Conservation (phyloP, 1,140 invertebrate genomes). For the Leptoteleia sp. region DNA sequence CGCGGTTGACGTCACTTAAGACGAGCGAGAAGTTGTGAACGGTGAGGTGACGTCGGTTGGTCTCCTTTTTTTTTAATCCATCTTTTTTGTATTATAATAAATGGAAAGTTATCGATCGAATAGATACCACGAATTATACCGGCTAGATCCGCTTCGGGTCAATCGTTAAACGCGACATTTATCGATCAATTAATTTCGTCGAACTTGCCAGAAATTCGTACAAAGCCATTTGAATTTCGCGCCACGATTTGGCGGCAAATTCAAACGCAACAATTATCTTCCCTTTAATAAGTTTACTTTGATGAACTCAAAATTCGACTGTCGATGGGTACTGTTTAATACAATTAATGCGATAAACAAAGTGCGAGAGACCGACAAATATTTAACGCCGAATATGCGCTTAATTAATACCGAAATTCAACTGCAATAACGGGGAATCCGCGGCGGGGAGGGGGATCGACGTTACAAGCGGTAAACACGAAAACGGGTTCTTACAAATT, state of each 20-base stretch:
- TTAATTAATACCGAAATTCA: slow-evolving; percentile 46
- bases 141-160: not conserved
- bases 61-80: slow-evolving; percentile 5
- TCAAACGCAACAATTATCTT: slow-evolving; percentile 3
- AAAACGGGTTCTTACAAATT: slow-evolving; percentile 56
- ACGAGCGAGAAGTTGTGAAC: slow-evolving; percentile 9
- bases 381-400: slow-evolving; percentile 30
- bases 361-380: slow-evolving; percentile 16
- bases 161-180: not conserved
- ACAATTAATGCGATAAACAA: slow-evolving; percentile 35
- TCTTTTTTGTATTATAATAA: no score
- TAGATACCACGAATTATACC: slow-evolving; percentile 11
- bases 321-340: not conserved
- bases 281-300: no score
- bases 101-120: slow-evolving; percentile 12
- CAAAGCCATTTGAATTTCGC: slow-evolving; percentile 9
- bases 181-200: no score
- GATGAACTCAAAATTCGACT: no score
- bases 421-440: slow-evolving; percentile 41
- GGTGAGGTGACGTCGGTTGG: slow-evolving; percentile 19
- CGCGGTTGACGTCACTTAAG: slow-evolving; percentile 37
- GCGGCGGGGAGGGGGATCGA: slow-evolving; percentile 1
- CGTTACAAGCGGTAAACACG: slow-evolving; percentile 40
- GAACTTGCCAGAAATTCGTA: not conserved
- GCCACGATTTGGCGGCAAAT: slow-evolving; percentile 19